These are phyloP conservation scores for Austrolebias charrua DNA, from an alignment of 2,797 vertebrate species.

Conservation along the genomic window DNA sequence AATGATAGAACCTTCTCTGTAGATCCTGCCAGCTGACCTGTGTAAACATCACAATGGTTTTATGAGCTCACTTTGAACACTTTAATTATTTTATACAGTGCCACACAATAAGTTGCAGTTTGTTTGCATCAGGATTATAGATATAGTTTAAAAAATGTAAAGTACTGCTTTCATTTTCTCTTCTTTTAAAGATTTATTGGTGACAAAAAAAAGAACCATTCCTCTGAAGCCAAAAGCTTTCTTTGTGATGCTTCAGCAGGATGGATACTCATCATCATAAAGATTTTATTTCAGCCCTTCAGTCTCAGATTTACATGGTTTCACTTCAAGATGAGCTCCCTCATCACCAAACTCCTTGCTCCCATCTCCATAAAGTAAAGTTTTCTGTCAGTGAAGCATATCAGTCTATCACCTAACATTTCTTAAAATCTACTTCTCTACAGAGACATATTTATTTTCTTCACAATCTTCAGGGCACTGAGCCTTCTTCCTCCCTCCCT, in stretches of 20 bases:
- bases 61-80: constrained; percentile 19
- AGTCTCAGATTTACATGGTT: constrained; percentile 28
- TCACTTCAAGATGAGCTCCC: constrained; percentile 28
- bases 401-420: constrained; percentile 41
- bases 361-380: constrained; percentile 9
- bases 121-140: constrained; percentile 18
- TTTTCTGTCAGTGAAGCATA: constrained; percentile 33
- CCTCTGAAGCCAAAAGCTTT: not conserved
- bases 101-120: constrained; percentile 38
- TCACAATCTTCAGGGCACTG: constrained; percentile 27
- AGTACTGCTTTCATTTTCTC: not conserved
- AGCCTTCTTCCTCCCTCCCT: constrained; percentile 21
- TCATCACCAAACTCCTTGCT: constrained; percentile 8
- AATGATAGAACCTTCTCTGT: constrained; percentile 8
- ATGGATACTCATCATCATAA: constrained; percentile 30
- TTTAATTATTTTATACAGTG: constrained; percentile 32
- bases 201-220: constrained; percentile 5
- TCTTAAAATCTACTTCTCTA: constrained; percentile 28
- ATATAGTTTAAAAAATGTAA: too few relatives aligned
- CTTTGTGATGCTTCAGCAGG: constrained; percentile 26
- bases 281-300: constrained; percentile 26
- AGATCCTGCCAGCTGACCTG: constrained; percentile 45
- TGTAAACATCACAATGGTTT: constrained; percentile 20
- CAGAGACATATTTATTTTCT: constrained; percentile 26
- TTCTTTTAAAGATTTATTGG: constrained; percentile 1